These are phyloP conservation scores for Lagocephalus sceleratus DNA, from an alignment of 2,797 vertebrate genomes.

Conservation along the genomic window DNA sequence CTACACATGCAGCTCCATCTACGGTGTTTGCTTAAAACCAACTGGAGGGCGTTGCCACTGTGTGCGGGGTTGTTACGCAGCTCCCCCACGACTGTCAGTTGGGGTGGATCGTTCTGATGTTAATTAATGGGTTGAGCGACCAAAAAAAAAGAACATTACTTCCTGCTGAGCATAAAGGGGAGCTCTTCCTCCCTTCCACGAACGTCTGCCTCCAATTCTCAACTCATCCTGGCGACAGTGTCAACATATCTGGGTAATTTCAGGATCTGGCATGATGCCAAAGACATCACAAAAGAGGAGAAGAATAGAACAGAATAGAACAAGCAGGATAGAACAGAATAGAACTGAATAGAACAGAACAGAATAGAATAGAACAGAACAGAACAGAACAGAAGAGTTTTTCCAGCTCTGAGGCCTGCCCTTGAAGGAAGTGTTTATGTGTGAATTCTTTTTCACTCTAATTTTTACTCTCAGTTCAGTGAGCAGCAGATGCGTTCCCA, in stretches of 20 bases:
- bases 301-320: conserved; percentile 5
- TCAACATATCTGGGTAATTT: conserved; percentile 42
- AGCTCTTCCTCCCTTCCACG: conserved; percentile 31
- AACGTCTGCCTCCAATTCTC: conserved; percentile 46
- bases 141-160: conserved; percentile 33
- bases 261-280: conserved; percentile 39
- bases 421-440: conserved; percentile 66
- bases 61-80: conserved; percentile 18
- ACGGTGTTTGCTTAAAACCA: too few relatives aligned
- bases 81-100: conserved; percentile 54
- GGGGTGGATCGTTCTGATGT: conserved; percentile 58
- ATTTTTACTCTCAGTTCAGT: conserved; percentile 33
- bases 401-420: conserved; percentile 31
- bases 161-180: conserved; percentile 48
- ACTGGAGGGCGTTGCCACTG: too few relatives aligned
- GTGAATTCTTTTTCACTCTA: conserved; percentile 39
- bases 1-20: too few relatives aligned
- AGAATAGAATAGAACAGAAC: too few relatives aligned
- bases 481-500: conserved; percentile 23
- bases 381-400: too few relatives aligned
- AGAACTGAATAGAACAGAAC: conserved; percentile 4
- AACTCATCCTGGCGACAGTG: conserved; percentile 40
- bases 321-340: neutral
- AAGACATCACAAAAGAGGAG: conserved; percentile 34
- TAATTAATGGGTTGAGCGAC: conserved; percentile 68